Evolutionary conservation across 1,140 invertebrate genomes (phyloP), one percentile per base, ranked within the genome.

Genomic region (Proctacanthus coquilletti): DNA sequence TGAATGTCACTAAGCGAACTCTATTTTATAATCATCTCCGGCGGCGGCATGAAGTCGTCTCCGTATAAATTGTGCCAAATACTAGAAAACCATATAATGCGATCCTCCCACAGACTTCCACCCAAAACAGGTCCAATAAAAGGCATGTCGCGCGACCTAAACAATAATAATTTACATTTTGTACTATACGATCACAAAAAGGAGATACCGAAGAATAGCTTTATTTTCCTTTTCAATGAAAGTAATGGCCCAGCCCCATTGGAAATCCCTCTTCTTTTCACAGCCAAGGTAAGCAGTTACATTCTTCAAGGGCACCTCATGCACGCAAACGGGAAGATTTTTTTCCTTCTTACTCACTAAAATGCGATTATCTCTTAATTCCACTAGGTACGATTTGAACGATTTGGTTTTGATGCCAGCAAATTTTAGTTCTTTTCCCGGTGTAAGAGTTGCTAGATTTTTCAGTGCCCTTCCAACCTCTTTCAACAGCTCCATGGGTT

Each of bases 51-150:
- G 33, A 74, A 60, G 34, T 60, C 62, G 17, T 58, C 52, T 6
- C 62, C 47, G 52, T 81, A 72, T 49, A 83, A 69, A 2, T 71
- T 72, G 44, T 79, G 70, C 37, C 78, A 61, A 62, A 88, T 74
- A 13, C 78, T 76, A 9, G 76, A 71, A 39, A 82, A 67, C 80
- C 82, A 86, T 38, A 71, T 72, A 6, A 81, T 67, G 43, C 80
- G 70, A 30, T 82, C 74, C 17, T 77, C 70, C 38, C 74, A 74
- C 17, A 75, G 74, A 15, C 69, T 71, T 36, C 81, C 84, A 3
- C 76, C 78, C 20, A 87, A 60, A 0, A 77, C 79, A 42, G 73
- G 71, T 2, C 84, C 84, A 56, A 88, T 85, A 60, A 68, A 86
- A 0, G 80, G 80, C 23, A 61, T 71, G 30, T 80, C 78, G 56